Evolutionary conservation across 2,797 vertebrate genomes (phyloP), one percentile per base, ranked within the genome.

Genomic region (Sylvilagus floridanus): DNA sequence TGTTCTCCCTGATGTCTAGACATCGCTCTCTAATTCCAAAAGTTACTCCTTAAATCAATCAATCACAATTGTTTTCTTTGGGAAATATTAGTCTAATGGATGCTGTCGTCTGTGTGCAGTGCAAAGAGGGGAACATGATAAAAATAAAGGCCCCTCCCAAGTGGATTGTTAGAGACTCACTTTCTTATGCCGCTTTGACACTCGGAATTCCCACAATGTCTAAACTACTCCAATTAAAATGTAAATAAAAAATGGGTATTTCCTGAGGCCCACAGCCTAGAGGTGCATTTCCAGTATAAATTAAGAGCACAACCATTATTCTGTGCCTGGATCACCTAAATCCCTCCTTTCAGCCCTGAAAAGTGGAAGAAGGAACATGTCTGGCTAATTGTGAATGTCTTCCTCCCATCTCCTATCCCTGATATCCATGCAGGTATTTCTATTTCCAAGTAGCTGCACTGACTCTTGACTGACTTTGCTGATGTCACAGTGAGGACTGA

Each of bases 241-340:
- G 5, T 35, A 91, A 95, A 94, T 57, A 88, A 54, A 76, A 91
- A 88, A 69, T 47, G 24, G 10, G 1, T 68, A 52, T 92, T 91
- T 89, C 72, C 68, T 95, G 37, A 81, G 57, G n/a, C 84, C 57
- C 76, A 8, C 4, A 47, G 4, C 54, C 16, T 83, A 32, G 7
- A 82, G 81, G 22, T 54, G 47, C 6, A 87, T 19, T 68, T 82
- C 72, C 1, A 10, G 24, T 62, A 10, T 63, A 90, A 47, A 79
- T 54, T 62, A 63, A 83, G 83, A 88, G 6, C 5, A 8, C 22
- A 47, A 3, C 50, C 63, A 52, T 87, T 79, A 32, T 57, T 68
- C 4, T 50, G 7, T 11, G 0, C 21, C 65, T 93, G n/a, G 19
- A 0, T 72, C 17, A 76, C 47, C 21, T 54, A 5, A 30, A 52